These are phyloP conservation scores for Sminthurinus aureus DNA, from an alignment of 2,888 invertebrate species.

Conservation along the genomic window DNA sequence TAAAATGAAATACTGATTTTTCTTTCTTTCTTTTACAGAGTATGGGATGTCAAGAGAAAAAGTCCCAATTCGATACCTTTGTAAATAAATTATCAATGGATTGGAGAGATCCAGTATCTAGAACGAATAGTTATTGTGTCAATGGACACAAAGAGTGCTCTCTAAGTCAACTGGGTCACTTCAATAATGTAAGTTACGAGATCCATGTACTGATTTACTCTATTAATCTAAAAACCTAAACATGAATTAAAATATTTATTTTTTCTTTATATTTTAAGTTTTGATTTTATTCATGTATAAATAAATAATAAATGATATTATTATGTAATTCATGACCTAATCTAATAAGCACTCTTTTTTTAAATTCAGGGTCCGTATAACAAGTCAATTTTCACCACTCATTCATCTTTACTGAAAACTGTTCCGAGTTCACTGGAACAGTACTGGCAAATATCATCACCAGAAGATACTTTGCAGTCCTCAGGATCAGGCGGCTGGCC, in stretches of 20 bases:
- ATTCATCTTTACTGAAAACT: neutral
- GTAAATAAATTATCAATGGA: conserved; percentile 42
- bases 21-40: conserved; percentile 17
- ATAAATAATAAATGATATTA: neutral
- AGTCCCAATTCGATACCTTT: conserved; percentile 32
- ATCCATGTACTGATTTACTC: neutral
- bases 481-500: conserved; percentile 35
- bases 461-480: conserved; percentile 1
- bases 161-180: neutral
- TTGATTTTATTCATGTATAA: neutral
- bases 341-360: neutral
- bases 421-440: conserved; percentile 19
- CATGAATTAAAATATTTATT: neutral
- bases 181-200: neutral
- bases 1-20: neutral
- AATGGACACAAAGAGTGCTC: conserved; percentile 7
- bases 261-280: neutral
- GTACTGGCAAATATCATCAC: conserved; percentile 24
- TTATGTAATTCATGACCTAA: neutral
- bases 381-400: conserved; percentile 6
- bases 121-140: conserved; percentile 26
- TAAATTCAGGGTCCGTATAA: neutral
- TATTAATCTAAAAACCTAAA: neutral
- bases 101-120: conserved; percentile 48
- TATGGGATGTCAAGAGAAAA: conserved; percentile 29